Evolutionary conservation across 2,888 invertebrate species (phyloP), one percentile per base, ranked within the genome.

Genomic region (Drosophila phalerata): DNA sequence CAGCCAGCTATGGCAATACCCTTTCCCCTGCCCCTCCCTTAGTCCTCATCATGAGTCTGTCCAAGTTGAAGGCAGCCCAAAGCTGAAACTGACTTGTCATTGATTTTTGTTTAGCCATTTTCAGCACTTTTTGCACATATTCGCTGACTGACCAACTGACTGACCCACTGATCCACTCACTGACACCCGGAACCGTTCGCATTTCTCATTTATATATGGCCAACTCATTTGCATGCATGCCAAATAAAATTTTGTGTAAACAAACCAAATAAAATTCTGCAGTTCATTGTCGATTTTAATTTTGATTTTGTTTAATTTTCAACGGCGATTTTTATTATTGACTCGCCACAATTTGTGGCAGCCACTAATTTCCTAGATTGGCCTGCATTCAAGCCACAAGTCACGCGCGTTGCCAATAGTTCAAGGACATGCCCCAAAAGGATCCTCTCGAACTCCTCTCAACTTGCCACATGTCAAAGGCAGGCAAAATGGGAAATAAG

Each of bases 11-110:
- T 32, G 66, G 37, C 38, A 25, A 4, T 3, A 4, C 37, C 6
- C 28, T 25, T 22, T 11, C 32, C 3, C 37, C 30, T 22, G n/a
- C n/a, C n/a, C n/a, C n/a, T n/a, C n/a, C 13, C 1, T 13, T 15
- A 5, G n/a, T 19, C 9, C 53, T 30, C 40, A 3, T 15, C 22
- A 13, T 17, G 32, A 34, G 11, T 64, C 69, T 70, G 52, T 60
- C 71, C 77, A 71, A 78, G 75, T 69, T 76, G 70, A 86, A 86
- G 87, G 84, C 62, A 80, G 47, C 43, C 51, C 45, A 17, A 28
- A 42, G 52, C 15, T 22, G 47, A 17, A 53, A 42, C 43, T 30
- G 51, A 30, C 52, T 52, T 56, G 25, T 63, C 77, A 77, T 83
- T 79, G 86, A 83, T 74, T 85, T 76, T 69, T 64, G 49, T 52